A percentile compares a stretch with the other conserved stretches of the same genome.
Conservation (phyloP, 2,888 invertebrate genomes). For the Leptopilina myrica region DNA sequence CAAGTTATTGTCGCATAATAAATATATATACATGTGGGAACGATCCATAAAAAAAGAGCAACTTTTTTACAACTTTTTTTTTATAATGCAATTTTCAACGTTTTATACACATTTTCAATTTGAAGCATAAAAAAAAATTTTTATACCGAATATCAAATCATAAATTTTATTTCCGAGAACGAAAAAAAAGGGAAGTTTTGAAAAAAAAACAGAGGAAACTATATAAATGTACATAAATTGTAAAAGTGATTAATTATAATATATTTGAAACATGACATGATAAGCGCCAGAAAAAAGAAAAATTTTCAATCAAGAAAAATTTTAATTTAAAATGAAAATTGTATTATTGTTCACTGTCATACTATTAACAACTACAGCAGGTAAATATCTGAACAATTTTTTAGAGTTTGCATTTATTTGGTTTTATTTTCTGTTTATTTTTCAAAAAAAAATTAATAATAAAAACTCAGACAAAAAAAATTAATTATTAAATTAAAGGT, state of each 20-base stretch:
- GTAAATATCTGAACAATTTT: neutral
- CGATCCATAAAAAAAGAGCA: neutral
- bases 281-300: too few species aligned
- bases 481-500: too few species aligned
- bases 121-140: too few species aligned
- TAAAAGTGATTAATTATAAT: neutral
- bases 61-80: neutral
- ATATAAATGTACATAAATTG: neutral
- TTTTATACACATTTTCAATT: neutral
- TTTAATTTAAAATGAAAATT: slow-evolving; percentile 3
- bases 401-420: neutral
- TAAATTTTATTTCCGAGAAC: neutral
- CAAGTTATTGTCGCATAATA: slow-evolving; percentile 2
- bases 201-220: neutral
- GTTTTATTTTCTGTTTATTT: neutral
- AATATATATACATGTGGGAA: neutral
- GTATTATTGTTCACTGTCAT: neutral
- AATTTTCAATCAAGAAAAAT: neutral
- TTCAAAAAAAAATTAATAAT: too few species aligned
- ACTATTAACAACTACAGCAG: neutral
- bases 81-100: neutral
- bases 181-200: neutral
- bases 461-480: too few species aligned
- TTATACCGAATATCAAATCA: neutral
- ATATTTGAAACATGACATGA: neutral